These are phyloP conservation scores for Laspeyria flexula DNA, from an alignment of 2,888 invertebrate species.

Conservation along the genomic window DNA sequence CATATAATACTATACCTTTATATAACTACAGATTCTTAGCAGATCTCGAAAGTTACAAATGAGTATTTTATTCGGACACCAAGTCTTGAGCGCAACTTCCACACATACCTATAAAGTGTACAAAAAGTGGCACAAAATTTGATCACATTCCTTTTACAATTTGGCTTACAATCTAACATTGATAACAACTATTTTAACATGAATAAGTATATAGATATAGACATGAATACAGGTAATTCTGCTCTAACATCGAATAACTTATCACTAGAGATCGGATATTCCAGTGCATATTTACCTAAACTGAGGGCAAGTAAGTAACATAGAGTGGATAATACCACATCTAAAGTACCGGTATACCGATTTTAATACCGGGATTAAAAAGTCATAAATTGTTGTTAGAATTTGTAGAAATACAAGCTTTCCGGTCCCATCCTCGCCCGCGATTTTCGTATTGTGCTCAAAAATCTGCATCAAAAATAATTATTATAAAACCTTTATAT, in stretches of 20 bases:
- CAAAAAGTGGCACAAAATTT: slow-evolving; percentile 28
- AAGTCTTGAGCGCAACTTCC: background rate
- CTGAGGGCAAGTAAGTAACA: too few relatives aligned
- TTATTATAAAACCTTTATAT: too few relatives aligned
- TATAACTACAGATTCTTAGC: slow-evolving; percentile 27
- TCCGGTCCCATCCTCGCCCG: too few relatives aligned
- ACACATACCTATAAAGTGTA: slow-evolving; percentile 3
- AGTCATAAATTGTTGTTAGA: too few relatives aligned
- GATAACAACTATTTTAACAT: slow-evolving; percentile 5
- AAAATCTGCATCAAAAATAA: too few relatives aligned
- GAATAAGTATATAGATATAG: background rate
- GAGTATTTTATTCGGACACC: background rate
- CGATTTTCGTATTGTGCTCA: too few relatives aligned
- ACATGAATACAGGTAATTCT: background rate
- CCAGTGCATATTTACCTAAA: too few relatives aligned
- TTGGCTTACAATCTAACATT: slow-evolving; percentile 17
- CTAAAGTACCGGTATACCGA: too few relatives aligned
- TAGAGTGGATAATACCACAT: too few relatives aligned
- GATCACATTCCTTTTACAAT: slow-evolving; percentile 16
- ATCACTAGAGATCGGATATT: too few relatives aligned
- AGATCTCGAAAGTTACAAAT: background rate
- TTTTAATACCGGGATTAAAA: too few relatives aligned
- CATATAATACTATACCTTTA: background rate
- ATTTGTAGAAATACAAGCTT: too few relatives aligned
- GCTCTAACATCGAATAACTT: background rate